These are phyloP conservation scores for Cosmia trapezina DNA, from an alignment of 2,888 invertebrate genomes.

Conservation along the genomic window DNA sequence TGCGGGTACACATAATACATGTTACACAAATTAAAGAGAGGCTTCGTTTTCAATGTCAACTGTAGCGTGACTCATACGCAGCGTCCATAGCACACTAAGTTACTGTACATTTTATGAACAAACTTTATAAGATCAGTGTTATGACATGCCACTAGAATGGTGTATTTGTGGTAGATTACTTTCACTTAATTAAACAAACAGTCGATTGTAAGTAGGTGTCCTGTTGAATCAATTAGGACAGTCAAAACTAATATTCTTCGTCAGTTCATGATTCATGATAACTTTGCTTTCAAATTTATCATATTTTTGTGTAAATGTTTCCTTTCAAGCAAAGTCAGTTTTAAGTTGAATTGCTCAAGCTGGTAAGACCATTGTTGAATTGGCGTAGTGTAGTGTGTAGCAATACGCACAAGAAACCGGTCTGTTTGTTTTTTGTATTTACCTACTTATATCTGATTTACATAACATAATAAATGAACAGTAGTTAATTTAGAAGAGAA, in stretches of 20 bases:
- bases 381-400: conserved; percentile 8
- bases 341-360: conserved; percentile 1
- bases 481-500: not conserved
- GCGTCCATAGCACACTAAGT: conserved; percentile 6
- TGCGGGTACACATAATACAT: conserved; percentile 52
- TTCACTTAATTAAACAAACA: conserved; percentile 39
- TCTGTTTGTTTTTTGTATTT: conserved; percentile 5
- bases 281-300: not conserved
- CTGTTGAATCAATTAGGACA: not conserved
- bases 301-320: not conserved
- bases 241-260: not conserved
- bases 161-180: conserved; percentile 20
- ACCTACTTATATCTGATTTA: not conserved
- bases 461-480: not conserved
- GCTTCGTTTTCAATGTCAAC: conserved; percentile 63
- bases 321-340: not conserved
- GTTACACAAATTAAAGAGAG: conserved; percentile 53
- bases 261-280: not conserved
- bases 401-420: conserved; percentile 25
- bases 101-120: conserved; percentile 9
- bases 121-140: not conserved
- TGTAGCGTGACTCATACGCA: conserved; percentile 54
- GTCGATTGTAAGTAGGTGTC: conserved; percentile 6
- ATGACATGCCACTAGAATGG: not conserved
- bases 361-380: conserved; percentile 16